Evolutionary conservation across 2,888 invertebrate species (phyloP), one percentile per base, ranked within the genome.

Genomic region (Busseola fusca): DNA sequence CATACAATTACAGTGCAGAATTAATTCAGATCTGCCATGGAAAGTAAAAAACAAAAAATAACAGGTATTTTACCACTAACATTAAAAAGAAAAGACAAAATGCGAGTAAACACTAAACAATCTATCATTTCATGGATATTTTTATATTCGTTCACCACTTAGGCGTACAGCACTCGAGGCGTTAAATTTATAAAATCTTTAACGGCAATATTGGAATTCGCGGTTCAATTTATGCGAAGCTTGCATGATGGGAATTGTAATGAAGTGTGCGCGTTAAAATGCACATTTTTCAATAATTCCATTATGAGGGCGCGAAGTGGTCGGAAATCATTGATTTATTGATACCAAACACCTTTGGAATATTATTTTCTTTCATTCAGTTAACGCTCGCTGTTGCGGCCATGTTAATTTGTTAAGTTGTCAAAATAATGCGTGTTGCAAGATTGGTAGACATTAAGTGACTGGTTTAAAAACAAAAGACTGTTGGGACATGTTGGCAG

Each of bases 261-360:
- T 89, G 87, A 88, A 86, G 81, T 84, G 81, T 82, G 76, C 81
- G 83, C 83, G 85, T 88, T 86, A 86, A 87, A 89, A 87, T 87
- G 87, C 87, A 87, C 83, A 86, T 87, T 88, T 88, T 88, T 81
- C 83, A 84, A 85, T 88, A 88, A 88, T 85, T 86, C 78, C 80
- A 88, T 88, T 88, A 85, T 81, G 71, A 84, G 74, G 75, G 71
- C 74, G 75, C 69, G 75, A 72, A 84, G 84, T 80, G 80, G 80
- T 81, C 78, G 75, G 75, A 79, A 83, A 75, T 69, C 69, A 71
- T 81, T 84, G 86, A 87, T 88, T 88, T 87, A 87, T 86, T 73
- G 77, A 82, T 78, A 81, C 76, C 69, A 65, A 83, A 71, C 76
- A 74, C 75, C 68, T 80, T 74, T 74, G 65, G 72, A 85, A 85